Evolutionary conservation across 2,888 invertebrate species (phyloP).

Genomic region (Euplexia lucipara): DNA sequence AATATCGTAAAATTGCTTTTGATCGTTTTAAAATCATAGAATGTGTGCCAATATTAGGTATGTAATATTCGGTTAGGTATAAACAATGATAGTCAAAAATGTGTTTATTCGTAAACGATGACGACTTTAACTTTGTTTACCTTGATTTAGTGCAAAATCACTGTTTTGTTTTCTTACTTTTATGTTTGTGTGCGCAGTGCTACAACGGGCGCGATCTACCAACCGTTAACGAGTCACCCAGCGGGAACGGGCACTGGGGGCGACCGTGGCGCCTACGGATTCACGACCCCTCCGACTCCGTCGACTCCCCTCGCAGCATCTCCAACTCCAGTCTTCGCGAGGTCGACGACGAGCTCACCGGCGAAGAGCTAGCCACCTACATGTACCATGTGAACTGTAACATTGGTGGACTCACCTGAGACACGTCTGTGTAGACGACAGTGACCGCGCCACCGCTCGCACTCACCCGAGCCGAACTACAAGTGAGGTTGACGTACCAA

Average conservation of each 20-base stretch:
- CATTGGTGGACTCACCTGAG: constrained; percentile 85
- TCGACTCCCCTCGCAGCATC: constrained; percentile 91
- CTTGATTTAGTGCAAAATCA: constrained; percentile 2
- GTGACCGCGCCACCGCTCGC: constrained; percentile 50
- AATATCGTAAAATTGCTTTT: constrained; percentile 5
- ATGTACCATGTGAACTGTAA: constrained; percentile 93
- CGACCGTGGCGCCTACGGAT: constrained; percentile 76
- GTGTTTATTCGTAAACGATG: background rate
- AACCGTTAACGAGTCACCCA: constrained; percentile 83
- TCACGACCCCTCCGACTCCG: constrained; percentile 83
- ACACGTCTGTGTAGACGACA: constrained; percentile 76
- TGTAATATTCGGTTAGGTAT: background rate
- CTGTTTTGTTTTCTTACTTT: constrained; percentile 10
- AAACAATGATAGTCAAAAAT: background rate
- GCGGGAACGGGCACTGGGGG: constrained; percentile 81
- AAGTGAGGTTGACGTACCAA: constrained; percentile 59
- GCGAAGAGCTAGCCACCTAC: constrained; percentile 93
- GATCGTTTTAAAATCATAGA: background rate
- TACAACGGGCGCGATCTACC: constrained; percentile 80
- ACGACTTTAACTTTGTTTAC: constrained; percentile 7
- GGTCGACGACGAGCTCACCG: constrained; percentile 93
- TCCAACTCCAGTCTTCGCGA: constrained; percentile 95
- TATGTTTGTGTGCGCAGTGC: constrained; percentile 72
- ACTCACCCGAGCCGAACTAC: constrained; percentile 43
- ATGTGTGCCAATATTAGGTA: constrained; percentile 1